These are phyloP conservation scores for Mionectes olivaceus DNA, from an alignment of 2,797 vertebrate genomes.

Conservation along the genomic window DNA sequence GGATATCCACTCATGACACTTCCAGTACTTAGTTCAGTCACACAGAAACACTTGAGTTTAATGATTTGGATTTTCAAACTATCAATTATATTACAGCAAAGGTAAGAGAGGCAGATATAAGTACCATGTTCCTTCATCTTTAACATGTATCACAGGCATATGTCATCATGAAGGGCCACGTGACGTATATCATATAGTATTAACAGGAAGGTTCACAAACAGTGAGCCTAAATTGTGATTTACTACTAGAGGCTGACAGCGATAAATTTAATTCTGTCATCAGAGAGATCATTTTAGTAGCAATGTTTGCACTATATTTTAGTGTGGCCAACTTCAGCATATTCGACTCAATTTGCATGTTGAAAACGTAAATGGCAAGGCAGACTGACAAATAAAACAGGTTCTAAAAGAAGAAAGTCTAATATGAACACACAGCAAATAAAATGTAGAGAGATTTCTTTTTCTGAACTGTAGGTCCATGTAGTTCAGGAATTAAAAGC, in stretches of 20 bases:
- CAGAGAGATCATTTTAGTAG: neutral
- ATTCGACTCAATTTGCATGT: accelerated
- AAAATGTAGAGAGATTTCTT: neutral
- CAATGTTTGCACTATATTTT: accelerated
- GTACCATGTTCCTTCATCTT: neutral
- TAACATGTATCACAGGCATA: neutral
- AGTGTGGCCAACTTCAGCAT: neutral
- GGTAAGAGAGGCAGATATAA: neutral
- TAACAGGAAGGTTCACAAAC: neutral
- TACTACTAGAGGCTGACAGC: neutral
- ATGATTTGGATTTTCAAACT: neutral
- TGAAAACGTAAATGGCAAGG: neutral
- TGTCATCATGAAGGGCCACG: accelerated
- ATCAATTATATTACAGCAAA: neutral
- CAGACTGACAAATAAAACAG: neutral
- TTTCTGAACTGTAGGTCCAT: neutral
- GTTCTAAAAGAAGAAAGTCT: neutral
- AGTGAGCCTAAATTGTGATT: neutral
- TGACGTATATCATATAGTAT: neutral
- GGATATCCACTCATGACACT: neutral
- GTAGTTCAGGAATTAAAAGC: neutral
- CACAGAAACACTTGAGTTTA: neutral
- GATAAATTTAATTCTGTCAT: neutral
- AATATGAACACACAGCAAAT: neutral
- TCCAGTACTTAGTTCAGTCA: neutral